A percentile compares a stretch with the other conserved stretches of the same genome.
Conservation (phyloP, 2,797 vertebrate species). For the Gymnothorax javanicus region DNA sequence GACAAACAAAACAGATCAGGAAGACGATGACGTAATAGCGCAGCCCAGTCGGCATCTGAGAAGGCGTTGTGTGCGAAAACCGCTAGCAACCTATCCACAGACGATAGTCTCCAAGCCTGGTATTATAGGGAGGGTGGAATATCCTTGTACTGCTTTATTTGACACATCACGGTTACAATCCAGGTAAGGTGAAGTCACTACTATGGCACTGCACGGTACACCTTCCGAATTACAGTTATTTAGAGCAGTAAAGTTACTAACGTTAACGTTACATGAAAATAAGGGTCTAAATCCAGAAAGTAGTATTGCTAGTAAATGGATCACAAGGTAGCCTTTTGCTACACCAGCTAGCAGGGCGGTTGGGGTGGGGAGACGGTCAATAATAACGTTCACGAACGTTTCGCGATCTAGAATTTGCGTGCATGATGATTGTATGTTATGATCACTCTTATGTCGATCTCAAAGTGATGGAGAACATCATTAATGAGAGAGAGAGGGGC, state of each 20-base stretch:
- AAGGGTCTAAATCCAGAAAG: neutral
- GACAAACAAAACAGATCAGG: neutral
- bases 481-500: neutral
- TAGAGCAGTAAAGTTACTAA: neutral
- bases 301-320: neutral
- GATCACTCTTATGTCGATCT: neutral
- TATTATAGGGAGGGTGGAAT: neutral
- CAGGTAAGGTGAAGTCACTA: neutral
- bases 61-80: slow-evolving; percentile 16
- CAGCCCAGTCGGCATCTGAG: slow-evolving; percentile 9
- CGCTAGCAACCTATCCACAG: neutral
- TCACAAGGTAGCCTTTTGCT: neutral
- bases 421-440: neutral
- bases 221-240: neutral
- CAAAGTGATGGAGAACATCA: neutral
- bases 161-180: neutral
- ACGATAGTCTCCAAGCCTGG: neutral
- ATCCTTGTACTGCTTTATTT: neutral
- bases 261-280: neutral
- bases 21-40: slow-evolving; percentile 15
- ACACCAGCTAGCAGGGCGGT: neutral
- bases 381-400: neutral
- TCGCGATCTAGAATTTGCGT: neutral
- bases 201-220: neutral
- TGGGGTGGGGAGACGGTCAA: neutral